These are phyloP conservation scores for Patella ulyssiponensis DNA, from an alignment of 2,888 invertebrate genomes.

Conservation along the genomic window DNA sequence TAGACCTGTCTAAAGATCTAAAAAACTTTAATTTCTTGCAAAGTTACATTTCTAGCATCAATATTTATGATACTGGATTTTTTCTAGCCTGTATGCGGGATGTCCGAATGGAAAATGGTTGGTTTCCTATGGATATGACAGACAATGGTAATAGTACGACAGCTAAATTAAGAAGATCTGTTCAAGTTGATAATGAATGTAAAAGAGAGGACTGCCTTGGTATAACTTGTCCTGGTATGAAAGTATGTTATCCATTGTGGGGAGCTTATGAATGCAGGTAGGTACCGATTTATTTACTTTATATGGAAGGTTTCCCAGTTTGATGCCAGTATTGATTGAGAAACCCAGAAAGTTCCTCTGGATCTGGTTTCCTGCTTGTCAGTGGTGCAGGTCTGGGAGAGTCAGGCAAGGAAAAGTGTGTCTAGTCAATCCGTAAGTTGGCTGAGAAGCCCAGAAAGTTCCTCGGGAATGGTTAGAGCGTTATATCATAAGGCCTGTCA, in stretches of 20 bases:
- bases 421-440: too few species aligned
- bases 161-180: constrained; percentile 94
- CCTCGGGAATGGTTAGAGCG: constrained; percentile 2
- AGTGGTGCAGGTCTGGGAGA: too few species aligned
- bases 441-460: too few species aligned
- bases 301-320: constrained; percentile 52
- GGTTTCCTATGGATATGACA: constrained; percentile 82
- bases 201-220: constrained; percentile 77
- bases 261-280: constrained; percentile 99
- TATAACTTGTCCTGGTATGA: constrained; percentile 74
- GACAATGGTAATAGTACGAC: constrained; percentile 78
- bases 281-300: constrained; percentile 8
- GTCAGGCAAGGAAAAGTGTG: too few species aligned
- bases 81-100: constrained; percentile 83
- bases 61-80: background rate
- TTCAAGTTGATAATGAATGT: constrained; percentile 92
- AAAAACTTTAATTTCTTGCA: too few species aligned
- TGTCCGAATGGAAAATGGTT: constrained; percentile 92
- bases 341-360: too few species aligned
- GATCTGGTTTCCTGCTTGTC: too few species aligned
- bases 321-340: too few species aligned
- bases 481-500: too few species aligned
- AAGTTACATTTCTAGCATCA: background rate
- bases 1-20: too few species aligned
- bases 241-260: constrained; percentile 95